A percentile compares a stretch with the other conserved stretches of the same genome.
Evolutionary conservation across 2,113 vertebrate genomes (phyloP).

Genomic region (Hypomesus transpacificus): DNA sequence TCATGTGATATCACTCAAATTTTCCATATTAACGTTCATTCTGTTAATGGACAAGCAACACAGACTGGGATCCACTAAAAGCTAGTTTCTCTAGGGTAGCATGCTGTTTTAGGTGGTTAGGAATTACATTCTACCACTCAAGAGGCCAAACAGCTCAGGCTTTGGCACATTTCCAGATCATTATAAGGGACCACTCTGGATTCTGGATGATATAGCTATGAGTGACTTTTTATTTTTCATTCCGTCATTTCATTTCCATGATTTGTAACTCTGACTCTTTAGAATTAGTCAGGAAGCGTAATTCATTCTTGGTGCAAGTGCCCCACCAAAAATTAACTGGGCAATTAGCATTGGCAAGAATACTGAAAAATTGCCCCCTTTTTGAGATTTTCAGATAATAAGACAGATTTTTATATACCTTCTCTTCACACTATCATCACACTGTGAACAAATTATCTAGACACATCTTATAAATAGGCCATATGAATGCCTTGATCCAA

Average conservation of each 20-base stretch:
- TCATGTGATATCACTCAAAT: slow-evolving; percentile 16
- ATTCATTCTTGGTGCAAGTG: slow-evolving; percentile 53
- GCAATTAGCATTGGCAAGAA: slow-evolving; percentile 65
- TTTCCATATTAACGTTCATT: slow-evolving; percentile 23
- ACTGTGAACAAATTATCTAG: slow-evolving; percentile 37
- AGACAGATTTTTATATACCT: slow-evolving; percentile 57
- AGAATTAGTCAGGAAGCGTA: slow-evolving; percentile 55
- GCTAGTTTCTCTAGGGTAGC: slow-evolving; percentile 8
- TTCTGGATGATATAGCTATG: slow-evolving; percentile 64
- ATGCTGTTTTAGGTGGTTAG: slow-evolving; percentile 36
- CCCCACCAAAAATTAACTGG: slow-evolving; percentile 61
- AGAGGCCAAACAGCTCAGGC: slow-evolving; percentile 15
- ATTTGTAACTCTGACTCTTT: slow-evolving; percentile 67
- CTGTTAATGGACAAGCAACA: not conserved
- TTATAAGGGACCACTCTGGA: slow-evolving; percentile 32
- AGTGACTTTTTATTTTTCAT: slow-evolving; percentile 59
- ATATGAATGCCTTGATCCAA: slow-evolving; percentile 18
- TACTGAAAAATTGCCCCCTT: slow-evolving; percentile 62
- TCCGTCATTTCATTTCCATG: slow-evolving; percentile 68
- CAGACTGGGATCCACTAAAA: slow-evolving; percentile 22
- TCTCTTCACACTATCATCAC: slow-evolving; percentile 46
- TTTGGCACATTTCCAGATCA: slow-evolving; percentile 43
- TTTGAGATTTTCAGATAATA: slow-evolving; percentile 65
- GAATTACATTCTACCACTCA: slow-evolving; percentile 37
- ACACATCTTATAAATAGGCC: slow-evolving; percentile 44